Percentiles rank a stretch among this genome's conserved stretches.
These are phyloP conservation scores for Prunella fulvescens DNA, from an alignment of 2,113 vertebrate species.

Conservation along the genomic window DNA sequence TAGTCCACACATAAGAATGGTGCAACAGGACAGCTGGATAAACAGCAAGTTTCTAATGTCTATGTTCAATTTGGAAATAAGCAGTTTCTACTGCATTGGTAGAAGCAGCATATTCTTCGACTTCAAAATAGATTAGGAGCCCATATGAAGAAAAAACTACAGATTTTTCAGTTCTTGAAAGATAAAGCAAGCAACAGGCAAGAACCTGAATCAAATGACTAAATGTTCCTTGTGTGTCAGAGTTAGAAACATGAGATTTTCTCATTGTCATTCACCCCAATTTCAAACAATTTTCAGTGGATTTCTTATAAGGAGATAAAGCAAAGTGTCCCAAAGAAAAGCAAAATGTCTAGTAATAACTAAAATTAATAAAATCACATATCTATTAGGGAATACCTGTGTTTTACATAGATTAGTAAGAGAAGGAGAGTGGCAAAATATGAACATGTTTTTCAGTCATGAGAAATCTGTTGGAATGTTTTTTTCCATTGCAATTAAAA, in stretches of 20 bases:
- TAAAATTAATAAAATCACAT: neutral
- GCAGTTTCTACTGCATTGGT: neutral
- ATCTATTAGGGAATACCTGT: neutral
- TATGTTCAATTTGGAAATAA: neutral
- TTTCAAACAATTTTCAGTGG: neutral
- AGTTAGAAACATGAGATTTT: neutral
- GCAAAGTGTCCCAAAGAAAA: neutral
- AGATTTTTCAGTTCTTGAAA: neutral
- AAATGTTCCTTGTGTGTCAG: neutral
- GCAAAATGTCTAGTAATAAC: neutral
- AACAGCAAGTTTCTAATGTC: neutral
- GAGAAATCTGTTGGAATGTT: neutral
- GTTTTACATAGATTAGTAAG: neutral
- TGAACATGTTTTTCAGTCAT: neutral
- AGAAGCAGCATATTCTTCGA: neutral
- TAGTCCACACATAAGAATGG: neutral
- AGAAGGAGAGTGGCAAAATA: fast-evolving
- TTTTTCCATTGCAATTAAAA: neutral
- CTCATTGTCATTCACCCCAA: fast-evolving
- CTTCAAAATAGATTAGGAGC: neutral
- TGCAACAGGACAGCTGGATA: neutral
- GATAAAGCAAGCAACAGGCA: neutral
- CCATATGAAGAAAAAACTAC: neutral
- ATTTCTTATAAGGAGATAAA: neutral
- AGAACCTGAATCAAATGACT: neutral